Conservation (phyloP, 2,113 vertebrate genomes). For the Cettia cetti region DNA sequence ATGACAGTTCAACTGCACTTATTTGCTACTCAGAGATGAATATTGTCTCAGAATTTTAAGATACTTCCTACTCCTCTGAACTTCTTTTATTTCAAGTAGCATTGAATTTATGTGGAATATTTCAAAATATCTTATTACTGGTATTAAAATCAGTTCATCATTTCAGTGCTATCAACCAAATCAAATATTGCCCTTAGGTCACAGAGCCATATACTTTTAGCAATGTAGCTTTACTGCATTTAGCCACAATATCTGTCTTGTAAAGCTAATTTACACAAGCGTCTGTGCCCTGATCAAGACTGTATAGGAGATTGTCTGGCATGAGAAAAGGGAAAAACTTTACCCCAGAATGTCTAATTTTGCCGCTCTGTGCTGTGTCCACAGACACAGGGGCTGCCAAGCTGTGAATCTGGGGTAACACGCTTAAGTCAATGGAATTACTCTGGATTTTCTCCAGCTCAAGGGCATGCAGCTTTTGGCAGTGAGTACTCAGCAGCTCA, state of each 20-base stretch:
- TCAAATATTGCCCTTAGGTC: neutral
- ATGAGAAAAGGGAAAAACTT: neutral
- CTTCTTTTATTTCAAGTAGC: neutral
- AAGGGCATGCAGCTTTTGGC: neutral
- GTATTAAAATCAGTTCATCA: neutral
- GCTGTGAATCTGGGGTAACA: neutral
- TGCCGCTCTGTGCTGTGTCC: neutral
- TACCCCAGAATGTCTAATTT: neutral
- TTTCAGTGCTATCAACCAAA: neutral
- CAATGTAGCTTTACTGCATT: neutral
- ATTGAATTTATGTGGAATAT: neutral
- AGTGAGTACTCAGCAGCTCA: neutral
- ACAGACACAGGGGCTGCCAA: neutral
- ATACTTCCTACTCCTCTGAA: neutral
- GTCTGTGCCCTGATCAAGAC: neutral
- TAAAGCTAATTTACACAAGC: neutral
- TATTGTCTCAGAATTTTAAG: neutral
- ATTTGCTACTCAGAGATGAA: neutral
- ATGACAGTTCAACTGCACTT: neutral
- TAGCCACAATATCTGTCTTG: neutral
- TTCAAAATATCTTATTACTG: neutral
- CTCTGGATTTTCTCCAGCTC: neutral
- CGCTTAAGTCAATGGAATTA: neutral
- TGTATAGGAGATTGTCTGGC: neutral
- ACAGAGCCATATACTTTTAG: neutral